Evolutionary conservation across 2,797 vertebrate species (phyloP).

Genomic region (Morus bassanus): DNA sequence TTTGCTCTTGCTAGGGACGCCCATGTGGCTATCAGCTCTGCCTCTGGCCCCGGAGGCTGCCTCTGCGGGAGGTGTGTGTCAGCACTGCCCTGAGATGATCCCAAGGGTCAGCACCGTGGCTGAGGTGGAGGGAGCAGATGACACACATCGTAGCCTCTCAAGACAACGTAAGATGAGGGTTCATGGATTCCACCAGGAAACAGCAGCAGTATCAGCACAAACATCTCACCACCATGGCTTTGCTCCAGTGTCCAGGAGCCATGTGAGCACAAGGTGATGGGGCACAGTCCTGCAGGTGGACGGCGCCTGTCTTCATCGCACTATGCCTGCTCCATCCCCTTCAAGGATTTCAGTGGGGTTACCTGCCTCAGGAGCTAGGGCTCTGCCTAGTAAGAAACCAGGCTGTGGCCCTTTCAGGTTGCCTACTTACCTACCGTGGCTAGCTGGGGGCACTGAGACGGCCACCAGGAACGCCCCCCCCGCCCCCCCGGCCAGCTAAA

Average conservation of each 20-base stretch:
- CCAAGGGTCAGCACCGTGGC: not conserved
- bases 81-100: not conserved
- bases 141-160: not conserved
- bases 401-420: not conserved
- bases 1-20: not conserved
- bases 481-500: not conserved
- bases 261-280: accelerated
- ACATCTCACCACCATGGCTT: not conserved
- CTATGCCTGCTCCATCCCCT: not conserved
- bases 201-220: not conserved
- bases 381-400: not conserved
- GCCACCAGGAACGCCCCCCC: not conserved
- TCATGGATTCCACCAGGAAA: not conserved
- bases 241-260: not conserved
- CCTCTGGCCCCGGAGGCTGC: not conserved
- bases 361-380: not conserved
- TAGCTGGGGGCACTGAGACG: not conserved
- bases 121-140: not conserved
- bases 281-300: not conserved
- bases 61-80: not conserved
- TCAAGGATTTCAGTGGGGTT: not conserved
- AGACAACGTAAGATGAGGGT: not conserved
- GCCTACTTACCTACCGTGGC: not conserved
- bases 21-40: not conserved
- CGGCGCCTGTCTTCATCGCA: not conserved